phyloP scores from a whole-genome alignment of 30 jellyfish, hydroid and myxozoan species.

The Hydra vulgaris region DNA sequence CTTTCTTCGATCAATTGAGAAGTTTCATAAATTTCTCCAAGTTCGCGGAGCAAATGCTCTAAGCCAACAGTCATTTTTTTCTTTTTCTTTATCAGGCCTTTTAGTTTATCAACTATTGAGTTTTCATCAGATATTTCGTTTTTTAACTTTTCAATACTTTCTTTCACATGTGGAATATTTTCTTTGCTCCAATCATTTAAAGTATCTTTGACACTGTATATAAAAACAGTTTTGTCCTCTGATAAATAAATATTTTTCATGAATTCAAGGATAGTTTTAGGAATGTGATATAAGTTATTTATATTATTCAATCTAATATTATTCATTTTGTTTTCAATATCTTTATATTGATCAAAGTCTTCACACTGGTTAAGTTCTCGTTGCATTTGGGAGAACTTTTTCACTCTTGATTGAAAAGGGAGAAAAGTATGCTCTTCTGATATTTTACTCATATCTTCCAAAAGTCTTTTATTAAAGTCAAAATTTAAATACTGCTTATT shows the following conservation, averaged over 20 bases:
- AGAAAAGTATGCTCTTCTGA: neutral
- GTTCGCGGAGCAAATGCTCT: conserved; percentile 8
- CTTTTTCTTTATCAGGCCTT: neutral
- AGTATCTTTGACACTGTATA: neutral
- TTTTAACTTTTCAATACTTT: neutral
- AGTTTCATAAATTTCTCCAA: conserved; percentile 9
- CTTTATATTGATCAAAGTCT: neutral
- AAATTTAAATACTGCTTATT: no score
- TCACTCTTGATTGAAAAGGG: conserved; percentile 4
- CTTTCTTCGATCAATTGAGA: neutral
- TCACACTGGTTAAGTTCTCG: neutral
- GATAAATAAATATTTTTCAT: neutral
- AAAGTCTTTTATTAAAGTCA: no score
- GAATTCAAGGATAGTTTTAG: neutral
- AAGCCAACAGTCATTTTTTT: neutral
- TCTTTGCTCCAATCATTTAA: neutral
- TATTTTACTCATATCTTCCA: neutral
- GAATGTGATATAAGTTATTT: neutral
- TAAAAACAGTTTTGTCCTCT: neutral
- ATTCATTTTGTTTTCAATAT: neutral
- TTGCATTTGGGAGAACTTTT: neutral
- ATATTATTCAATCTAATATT: neutral
- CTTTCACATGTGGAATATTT: neutral
- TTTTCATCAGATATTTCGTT: neutral
- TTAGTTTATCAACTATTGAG: neutral